Evolutionary conservation across 2,113 vertebrate species (phyloP), one percentile per base, ranked within the genome.

Genomic region (Muntiacus muntjak): DNA sequence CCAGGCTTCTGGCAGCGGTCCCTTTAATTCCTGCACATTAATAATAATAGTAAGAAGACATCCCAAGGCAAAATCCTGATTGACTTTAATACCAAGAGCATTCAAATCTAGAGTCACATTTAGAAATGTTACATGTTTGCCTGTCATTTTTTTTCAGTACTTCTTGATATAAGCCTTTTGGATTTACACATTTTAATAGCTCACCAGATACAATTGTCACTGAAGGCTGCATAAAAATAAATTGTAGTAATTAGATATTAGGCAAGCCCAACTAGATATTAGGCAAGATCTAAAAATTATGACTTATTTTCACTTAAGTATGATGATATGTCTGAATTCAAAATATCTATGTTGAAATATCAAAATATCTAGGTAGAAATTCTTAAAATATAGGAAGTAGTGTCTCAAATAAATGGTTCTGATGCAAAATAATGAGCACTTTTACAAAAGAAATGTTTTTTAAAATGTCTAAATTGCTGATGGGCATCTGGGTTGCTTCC

Each of bases 111-210:
- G 26, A 81, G 78, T 15, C 30, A 89, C 89, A 97, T 93, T 97
- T 85, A 97, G 64, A 11, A 67, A 81, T 58, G 60, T 57, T 93
- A 95, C 5, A 26, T 95, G 16, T 87, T 88, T 88, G 14, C 28
- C 58, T 89, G 62, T 89, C 45, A 84, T 78, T 89, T 95, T 83
- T 79, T 67, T 90, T 40, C 84, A 91, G 45, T 26, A 50, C 25
- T 88, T 87, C 95, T 97, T 92, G 54, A 88, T 93, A 43, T 45
- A 50, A 62, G 55, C 57, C 83, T 95, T 85, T 95, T 96, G 95
- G 74, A 95, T 62, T 96, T 96, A 95, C 0, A 92, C 81, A 90
- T 64, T 83, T 89, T 96, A 96, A 89, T 87, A 97, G 93, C 67
- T 95, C 58, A 97, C 96, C 90, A 97, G 45, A n/a, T 52, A 94